Evolutionary conservation across 53 echinoderm and acorn worm species (phyloP).

Genomic region (Mesocentrotus franciscanus): DNA sequence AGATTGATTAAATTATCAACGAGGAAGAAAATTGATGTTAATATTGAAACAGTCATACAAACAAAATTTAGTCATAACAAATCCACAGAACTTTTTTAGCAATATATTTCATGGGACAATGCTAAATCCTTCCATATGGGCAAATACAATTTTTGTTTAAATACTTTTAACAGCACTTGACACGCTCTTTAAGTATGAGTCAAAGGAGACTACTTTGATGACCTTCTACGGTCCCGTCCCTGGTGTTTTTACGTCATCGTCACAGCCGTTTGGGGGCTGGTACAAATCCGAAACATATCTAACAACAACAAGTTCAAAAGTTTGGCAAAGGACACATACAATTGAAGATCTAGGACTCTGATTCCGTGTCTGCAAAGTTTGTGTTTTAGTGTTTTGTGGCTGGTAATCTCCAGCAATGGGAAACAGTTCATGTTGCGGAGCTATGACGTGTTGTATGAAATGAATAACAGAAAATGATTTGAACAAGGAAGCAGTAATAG

Average conservation of each 20-base stretch:
- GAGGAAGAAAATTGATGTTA: too few relatives aligned
- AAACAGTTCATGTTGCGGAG: background rate
- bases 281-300: slow-evolving; percentile 20
- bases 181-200: background rate
- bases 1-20: too few relatives aligned
- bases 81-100: background rate
- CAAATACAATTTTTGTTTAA: background rate
- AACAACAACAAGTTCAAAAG: slow-evolving; percentile 2
- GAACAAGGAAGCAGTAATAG: background rate
- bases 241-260: slow-evolving; percentile 32
- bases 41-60: too few relatives aligned
- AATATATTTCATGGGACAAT: background rate
- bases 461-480: background rate
- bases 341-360: background rate
- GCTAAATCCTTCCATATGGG: background rate
- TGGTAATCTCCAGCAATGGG: background rate
- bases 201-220: background rate
- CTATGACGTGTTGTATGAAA: background rate
- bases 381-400: background rate
- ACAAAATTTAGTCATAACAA: background rate
- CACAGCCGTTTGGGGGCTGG: slow-evolving; percentile 8
- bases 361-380: background rate
- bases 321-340: slow-evolving; percentile 22
- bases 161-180: background rate
- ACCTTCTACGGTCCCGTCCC: background rate